These are phyloP conservation scores for Kryptolebias marmoratus DNA, from an alignment of 2,113 vertebrate genomes.

Conservation along the genomic window DNA sequence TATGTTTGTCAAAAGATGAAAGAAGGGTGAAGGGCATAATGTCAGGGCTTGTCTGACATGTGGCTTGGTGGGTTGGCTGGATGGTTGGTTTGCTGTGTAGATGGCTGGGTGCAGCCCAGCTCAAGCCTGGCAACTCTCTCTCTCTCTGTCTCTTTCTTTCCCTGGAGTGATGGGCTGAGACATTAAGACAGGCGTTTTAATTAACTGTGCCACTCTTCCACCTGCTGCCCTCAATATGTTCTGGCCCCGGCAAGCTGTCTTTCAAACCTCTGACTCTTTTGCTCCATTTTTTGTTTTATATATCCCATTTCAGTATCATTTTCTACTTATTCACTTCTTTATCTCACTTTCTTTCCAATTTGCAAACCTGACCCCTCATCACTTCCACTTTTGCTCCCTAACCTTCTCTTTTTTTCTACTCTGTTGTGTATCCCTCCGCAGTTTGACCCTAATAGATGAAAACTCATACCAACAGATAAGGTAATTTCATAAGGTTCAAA, in stretches of 20 bases:
- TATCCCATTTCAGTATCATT: conserved; percentile 40
- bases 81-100: conserved; percentile 61
- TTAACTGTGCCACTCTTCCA: conserved; percentile 82
- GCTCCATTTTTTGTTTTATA: conserved; percentile 60
- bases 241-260: conserved; percentile 78
- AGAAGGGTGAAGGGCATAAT: conserved; percentile 69
- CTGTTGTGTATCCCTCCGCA: conserved; percentile 24
- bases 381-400: conserved; percentile 29
- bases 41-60: conserved; percentile 80
- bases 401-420: conserved; percentile 31
- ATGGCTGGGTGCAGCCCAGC: conserved; percentile 71
- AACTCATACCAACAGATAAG: conserved; percentile 65
- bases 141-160: conserved; percentile 50
- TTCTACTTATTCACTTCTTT: conserved; percentile 26
- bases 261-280: conserved; percentile 63
- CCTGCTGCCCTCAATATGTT: conserved; percentile 83
- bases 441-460: conserved; percentile 71
- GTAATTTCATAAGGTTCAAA: conserved; percentile 57
- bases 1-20: conserved; percentile 45
- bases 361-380: conserved; percentile 52
- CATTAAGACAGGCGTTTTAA: conserved; percentile 82
- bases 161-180: conserved; percentile 77
- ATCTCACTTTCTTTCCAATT: conserved; percentile 47
- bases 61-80: conserved; percentile 72
- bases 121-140: conserved; percentile 64